These are phyloP conservation scores for Ophonus ardosiacus DNA, from an alignment of 2,888 invertebrate genomes.

Conservation along the genomic window DNA sequence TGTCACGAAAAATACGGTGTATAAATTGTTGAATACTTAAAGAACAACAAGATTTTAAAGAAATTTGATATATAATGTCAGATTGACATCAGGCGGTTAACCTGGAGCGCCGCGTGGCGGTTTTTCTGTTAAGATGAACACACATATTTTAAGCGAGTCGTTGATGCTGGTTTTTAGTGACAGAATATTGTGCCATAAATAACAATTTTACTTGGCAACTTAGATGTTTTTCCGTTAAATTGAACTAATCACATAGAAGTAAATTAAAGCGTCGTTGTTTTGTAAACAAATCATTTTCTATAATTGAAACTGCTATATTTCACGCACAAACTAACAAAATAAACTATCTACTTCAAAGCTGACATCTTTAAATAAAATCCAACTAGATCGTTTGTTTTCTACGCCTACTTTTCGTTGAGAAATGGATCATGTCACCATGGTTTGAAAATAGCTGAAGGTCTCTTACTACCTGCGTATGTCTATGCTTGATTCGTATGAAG, in stretches of 20 bases:
- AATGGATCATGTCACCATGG: neutral
- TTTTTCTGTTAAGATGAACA: no score
- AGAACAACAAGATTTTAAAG: no score
- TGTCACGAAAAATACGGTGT: no score
- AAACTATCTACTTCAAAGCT: slow-evolving; percentile 37
- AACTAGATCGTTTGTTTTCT: no score
- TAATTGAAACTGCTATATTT: slow-evolving; percentile 41
- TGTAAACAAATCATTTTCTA: slow-evolving; percentile 48
- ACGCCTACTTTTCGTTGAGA: no score
- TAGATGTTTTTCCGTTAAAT: slow-evolving; percentile 34
- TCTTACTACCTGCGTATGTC: slow-evolving; percentile 45
- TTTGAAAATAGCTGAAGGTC: slow-evolving; percentile 42
- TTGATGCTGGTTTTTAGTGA: slow-evolving; percentile 13
- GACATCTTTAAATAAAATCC: neutral
- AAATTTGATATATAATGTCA: no score
- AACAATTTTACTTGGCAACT: slow-evolving; percentile 46
- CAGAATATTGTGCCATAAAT: slow-evolving; percentile 30
- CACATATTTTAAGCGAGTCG: no score
- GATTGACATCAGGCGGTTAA: no score
- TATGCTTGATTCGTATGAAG: neutral
- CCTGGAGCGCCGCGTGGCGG: no score
- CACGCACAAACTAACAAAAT: slow-evolving; percentile 24
- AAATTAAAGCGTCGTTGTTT: slow-evolving; percentile 48
- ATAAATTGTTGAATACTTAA: no score
- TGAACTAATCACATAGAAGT: slow-evolving; percentile 38